Evolutionary conservation across 2,888 invertebrate genomes (phyloP), one percentile per base, ranked within the genome.

Genomic region (Plebejus melissa): DNA sequence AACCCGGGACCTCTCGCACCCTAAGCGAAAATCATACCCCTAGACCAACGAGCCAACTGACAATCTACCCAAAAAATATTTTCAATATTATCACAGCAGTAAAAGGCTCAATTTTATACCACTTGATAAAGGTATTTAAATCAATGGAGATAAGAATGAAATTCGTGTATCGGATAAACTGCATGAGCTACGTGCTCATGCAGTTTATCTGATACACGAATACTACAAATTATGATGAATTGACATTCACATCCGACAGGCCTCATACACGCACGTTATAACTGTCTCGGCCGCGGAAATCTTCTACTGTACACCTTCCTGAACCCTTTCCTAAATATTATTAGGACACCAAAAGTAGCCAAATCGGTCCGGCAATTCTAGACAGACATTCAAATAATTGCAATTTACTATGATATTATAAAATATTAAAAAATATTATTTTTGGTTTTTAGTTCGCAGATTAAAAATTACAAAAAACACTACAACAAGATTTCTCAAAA

Each of bases 1-100:
- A 94, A 94, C 94, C 93, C 93, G 92, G 92, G 93, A 94, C 93
- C 93, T 93, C 92, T 93, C 93, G 93, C 93, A 94, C 93, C 94
- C 93, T 88, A 94, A 93, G 93, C 93, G 94, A 93, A 89, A 93
- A 94, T 93, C 93, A 94, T 94, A 94, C 93, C 93, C 92, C 94
- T 94, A 93, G 94, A 94, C 94, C 93, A 94, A 94, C 93, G 93
- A 93, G 93, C 93, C 93, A 79, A 77, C 81, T 84, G 79, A 0
- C 0, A 36, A 32, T 13, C 1, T 11, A 28, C 9, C 1, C 32
- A 36, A 65, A 65, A 65, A 65, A 32, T 32, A 65, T 32, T 65
- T 65, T 65, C 65, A 65, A 36, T 36, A 32, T 4, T 1, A 65
- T 65, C 32, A 65, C 36, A 36, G 60, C 60, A 65, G 32, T 13